Evolutionary conservation across 2,113 vertebrate genomes (phyloP).

Genomic region (Chiloscyllium plagiosum): DNA sequence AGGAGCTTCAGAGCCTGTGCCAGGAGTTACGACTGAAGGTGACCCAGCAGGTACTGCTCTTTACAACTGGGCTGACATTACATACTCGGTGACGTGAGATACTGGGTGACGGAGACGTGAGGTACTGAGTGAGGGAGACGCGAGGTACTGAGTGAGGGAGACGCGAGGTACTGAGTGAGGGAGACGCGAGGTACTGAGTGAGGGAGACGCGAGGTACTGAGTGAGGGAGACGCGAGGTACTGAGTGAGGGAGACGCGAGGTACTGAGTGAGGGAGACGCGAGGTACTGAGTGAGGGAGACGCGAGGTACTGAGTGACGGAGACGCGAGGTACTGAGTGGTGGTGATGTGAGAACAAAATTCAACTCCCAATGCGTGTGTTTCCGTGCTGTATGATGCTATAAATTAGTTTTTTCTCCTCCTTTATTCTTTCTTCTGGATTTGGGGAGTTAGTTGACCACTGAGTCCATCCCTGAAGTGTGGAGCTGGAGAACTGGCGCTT

Average conservation of each 20-base stretch:
- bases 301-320: no score
- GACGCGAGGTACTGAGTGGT: not conserved
- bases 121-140: no score
- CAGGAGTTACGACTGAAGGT: conserved; percentile 53
- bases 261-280: not conserved
- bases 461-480: not conserved
- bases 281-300: not conserved
- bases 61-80: not conserved
- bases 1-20: conserved; percentile 57
- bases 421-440: not conserved
- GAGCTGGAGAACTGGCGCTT: not conserved
- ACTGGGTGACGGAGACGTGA: not conserved
- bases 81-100: not conserved
- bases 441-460: not conserved
- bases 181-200: no score
- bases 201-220: no score
- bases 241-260: not conserved
- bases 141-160: no score
- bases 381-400: no score
- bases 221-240: not conserved
- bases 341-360: not conserved
- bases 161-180: no score
- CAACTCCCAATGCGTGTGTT: no score
- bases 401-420: not conserved
- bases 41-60: not conserved